These are phyloP conservation scores for Tachina fera DNA, from an alignment of 2,888 invertebrate genomes.

Conservation along the genomic window DNA sequence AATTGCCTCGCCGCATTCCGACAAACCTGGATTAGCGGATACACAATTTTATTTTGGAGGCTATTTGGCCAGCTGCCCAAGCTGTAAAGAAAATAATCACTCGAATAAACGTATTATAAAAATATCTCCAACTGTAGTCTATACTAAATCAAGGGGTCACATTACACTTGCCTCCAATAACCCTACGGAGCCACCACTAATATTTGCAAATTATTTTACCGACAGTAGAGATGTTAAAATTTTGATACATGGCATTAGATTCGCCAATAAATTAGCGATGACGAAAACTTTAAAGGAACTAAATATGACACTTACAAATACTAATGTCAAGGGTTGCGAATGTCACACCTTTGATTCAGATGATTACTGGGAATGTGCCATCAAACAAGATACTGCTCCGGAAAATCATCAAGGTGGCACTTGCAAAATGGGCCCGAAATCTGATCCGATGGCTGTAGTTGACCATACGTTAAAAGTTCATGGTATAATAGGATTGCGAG, in stretches of 20 bases:
- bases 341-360: constrained; percentile 88
- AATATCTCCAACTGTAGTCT: constrained; percentile 91
- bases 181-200: constrained; percentile 89
- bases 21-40: constrained; percentile 90
- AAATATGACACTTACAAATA: constrained; percentile 89
- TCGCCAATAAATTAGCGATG: constrained; percentile 88
- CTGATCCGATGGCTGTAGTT: constrained; percentile 89
- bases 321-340: constrained; percentile 90
- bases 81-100: constrained; percentile 88
- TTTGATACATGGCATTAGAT: constrained; percentile 92
- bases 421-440: constrained; percentile 90
- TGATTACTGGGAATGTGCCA: constrained; percentile 90
- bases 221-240: constrained; percentile 88
- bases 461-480: constrained; percentile 86
- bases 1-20: constrained; percentile 90
- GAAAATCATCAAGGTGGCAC: constrained; percentile 93
- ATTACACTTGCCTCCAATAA: constrained; percentile 89
- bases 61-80: constrained; percentile 92
- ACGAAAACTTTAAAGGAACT: constrained; percentile 87
- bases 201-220: constrained; percentile 89
- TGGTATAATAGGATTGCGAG: constrained; percentile 87
- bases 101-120: constrained; percentile 88
- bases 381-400: constrained; percentile 88
- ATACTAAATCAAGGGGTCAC: constrained; percentile 93
- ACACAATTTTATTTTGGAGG: constrained; percentile 94